Evolutionary conservation across 2,797 vertebrate species (phyloP).

Genomic region (Prunella strophiata): DNA sequence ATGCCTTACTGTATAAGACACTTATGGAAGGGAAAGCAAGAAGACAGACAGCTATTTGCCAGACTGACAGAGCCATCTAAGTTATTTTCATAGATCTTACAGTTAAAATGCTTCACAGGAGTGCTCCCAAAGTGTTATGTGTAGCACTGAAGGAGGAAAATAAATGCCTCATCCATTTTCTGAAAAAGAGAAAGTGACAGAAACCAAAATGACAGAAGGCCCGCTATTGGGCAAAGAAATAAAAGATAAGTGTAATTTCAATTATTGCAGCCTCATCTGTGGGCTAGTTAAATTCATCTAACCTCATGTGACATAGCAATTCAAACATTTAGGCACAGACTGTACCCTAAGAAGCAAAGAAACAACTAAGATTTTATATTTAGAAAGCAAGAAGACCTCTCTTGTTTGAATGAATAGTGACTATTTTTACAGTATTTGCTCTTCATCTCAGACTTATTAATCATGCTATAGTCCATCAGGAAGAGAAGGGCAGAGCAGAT

Average conservation of each 20-base stretch:
- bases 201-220: background rate
- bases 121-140: background rate
- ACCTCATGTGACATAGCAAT: background rate
- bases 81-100: background rate
- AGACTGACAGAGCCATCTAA: background rate
- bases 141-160: background rate
- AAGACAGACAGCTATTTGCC: conserved; percentile 17
- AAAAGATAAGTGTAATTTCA: background rate
- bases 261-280: background rate
- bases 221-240: background rate
- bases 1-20: background rate
- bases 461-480: background rate
- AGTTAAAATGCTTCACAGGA: background rate
- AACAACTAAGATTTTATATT: background rate
- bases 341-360: background rate
- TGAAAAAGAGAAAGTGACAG: background rate
- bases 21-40: background rate
- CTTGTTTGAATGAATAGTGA: background rate
- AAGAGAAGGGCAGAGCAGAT: background rate
- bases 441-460: background rate
- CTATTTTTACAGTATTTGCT: background rate
- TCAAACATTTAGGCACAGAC: background rate
- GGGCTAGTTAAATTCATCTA: background rate
- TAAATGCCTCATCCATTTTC: background rate
- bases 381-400: background rate